A percentile compares a stretch with the other conserved stretches of the same genome.
phyloP scores from a whole-genome alignment of 2,113 vertebrate genomes.

The Chaetodon auriga region DNA sequence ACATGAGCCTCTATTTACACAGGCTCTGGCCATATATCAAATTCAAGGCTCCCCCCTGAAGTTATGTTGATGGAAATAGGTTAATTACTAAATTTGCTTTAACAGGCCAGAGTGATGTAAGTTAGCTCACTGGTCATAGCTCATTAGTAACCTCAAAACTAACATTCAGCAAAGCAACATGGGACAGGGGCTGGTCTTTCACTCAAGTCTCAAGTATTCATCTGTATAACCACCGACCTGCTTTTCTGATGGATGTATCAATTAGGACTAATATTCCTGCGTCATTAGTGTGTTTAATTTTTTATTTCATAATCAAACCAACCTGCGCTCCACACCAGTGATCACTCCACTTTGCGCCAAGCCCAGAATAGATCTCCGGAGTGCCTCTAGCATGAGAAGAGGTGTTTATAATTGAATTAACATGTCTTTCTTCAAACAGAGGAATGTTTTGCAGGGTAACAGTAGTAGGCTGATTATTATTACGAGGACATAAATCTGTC shows the following conservation, averaged over 20 bases:
- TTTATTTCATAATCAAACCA: conserved; percentile 42
- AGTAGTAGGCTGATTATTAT: conserved; percentile 82
- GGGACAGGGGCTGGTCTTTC: not conserved
- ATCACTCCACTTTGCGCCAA: conserved; percentile 9
- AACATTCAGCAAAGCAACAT: conserved; percentile 24
- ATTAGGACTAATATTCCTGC: conserved; percentile 29
- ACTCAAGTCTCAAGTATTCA: conserved; percentile 11
- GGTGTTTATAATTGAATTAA: conserved; percentile 81
- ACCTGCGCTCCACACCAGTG: conserved; percentile 8
- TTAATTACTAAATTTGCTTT: conserved; percentile 61
- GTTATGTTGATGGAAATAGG: conserved; percentile 58
- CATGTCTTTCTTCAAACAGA: conserved; percentile 73
- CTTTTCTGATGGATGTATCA: conserved; percentile 46
- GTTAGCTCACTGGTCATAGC: conserved; percentile 30
- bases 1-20: conserved; percentile 79
- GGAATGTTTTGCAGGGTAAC: conserved; percentile 78
- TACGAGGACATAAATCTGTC: conserved; percentile 81
- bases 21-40: conserved; percentile 71
- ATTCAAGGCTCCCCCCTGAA: conserved; percentile 41
- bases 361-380: conserved; percentile 57
- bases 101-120: conserved; percentile 49
- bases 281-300: conserved; percentile 14
- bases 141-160: conserved; percentile 51
- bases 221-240: not conserved
- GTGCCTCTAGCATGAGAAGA: conserved; percentile 65